Base-by-base conservation (phyloP, 1,140 invertebrate species). In the Drosophila subpulchrella region DNA sequence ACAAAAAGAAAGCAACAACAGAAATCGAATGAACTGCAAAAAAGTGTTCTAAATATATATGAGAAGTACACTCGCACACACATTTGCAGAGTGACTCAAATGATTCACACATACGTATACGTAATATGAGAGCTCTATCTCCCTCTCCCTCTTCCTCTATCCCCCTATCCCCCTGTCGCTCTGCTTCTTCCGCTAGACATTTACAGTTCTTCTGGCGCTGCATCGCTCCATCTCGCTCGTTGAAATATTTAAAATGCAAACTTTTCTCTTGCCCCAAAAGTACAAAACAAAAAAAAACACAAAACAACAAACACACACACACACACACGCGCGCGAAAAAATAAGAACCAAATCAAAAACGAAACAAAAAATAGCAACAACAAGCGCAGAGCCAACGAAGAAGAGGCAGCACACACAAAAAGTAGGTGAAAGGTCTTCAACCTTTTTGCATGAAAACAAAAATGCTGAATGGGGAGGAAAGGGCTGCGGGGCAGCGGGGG, bases 371-470 rank as follows among this genome's bases (percentile, higher is more conserved):
- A 32, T 34, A 70, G 55, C 51, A 78, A 71, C 60, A 80, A 67
- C 44, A 54, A 30, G 17, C 44, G 63, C 20, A 50, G 44, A 41
- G 46, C 59, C 48, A 50, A 17, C 38, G 56, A 55, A 60, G 39
- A 61, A 59, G 39, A 61, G 56, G 38, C 38, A 74, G 60, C 54
- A 48, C 57, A 75, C 68, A 55, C 50, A 78, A 89, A 89, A 88
- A 88, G 84, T 88, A 89, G 84, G 84, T 88, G 84, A 88, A 88
- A 88, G 84, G 84, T 88, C 84, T 88, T 88, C 76, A 88, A 88
- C 84, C 84, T 88, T 88, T 88, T 80, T 81, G 84, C 84, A 89
- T 88, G 83, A 86, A 86, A 86, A 86, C 79, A 89, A 88, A 86
- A 86, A 83, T 86, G 75, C 75, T 78, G 48, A 51, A 51, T 51